These are phyloP conservation scores for Bungarus multicinctus DNA, from an alignment of 2,113 vertebrate genomes.

Conservation along the genomic window DNA sequence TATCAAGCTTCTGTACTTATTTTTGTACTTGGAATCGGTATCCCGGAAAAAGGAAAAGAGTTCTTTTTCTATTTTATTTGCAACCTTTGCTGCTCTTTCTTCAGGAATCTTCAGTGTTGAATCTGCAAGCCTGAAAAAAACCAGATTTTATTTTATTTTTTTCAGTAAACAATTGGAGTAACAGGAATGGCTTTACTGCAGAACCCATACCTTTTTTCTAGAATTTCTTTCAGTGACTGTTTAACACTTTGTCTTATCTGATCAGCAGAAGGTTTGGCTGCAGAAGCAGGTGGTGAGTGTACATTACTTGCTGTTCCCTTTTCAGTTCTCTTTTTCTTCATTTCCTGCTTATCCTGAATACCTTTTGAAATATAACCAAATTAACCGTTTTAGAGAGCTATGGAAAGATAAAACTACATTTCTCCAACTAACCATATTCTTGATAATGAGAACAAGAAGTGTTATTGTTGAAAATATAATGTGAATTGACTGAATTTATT, in stretches of 20 bases:
- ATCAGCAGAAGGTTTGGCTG: conserved; percentile 89
- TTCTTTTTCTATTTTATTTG: conserved; percentile 90
- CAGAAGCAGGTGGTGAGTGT: conserved; percentile 58
- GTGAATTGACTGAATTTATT: neutral
- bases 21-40: conserved; percentile 97
- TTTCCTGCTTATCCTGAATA: conserved; percentile 76
- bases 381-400: neutral
- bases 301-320: conserved; percentile 49
- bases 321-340: conserved; percentile 80
- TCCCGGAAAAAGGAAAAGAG: conserved; percentile 94
- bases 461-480: neutral
- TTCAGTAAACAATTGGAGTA: conserved; percentile 3
- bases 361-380: conserved; percentile 68
- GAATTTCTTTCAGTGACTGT: conserved; percentile 93
- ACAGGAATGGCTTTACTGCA: neutral
- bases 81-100: conserved; percentile 89
- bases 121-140: conserved; percentile 82
- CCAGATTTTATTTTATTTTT: conserved; percentile 8
- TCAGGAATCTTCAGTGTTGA: conserved; percentile 86
- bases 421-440: neutral
- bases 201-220: conserved; percentile 83
- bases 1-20: conserved; percentile 96
- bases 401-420: neutral
- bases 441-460: neutral
- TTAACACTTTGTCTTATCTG: conserved; percentile 93